These are phyloP conservation scores for Cardinalis cardinalis DNA, from an alignment of 2,113 vertebrate species.

Conservation along the genomic window DNA sequence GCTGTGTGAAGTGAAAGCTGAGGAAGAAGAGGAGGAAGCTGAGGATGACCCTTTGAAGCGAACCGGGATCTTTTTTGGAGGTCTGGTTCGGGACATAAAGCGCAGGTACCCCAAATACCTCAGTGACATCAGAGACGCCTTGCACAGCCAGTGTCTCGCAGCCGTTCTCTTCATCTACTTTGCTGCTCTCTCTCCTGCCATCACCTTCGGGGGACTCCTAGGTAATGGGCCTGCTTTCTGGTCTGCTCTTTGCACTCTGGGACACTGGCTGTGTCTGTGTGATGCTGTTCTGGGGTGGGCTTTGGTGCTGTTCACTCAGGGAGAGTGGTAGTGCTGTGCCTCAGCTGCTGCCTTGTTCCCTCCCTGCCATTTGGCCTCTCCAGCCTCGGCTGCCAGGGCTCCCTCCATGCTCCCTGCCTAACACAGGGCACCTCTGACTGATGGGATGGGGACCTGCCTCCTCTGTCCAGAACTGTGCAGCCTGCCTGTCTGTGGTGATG, in stretches of 20 bases:
- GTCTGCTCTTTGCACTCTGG: constrained; percentile 45
- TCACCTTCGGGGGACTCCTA: constrained; percentile 96
- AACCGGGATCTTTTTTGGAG: constrained; percentile 90
- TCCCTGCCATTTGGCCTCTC: constrained; percentile 19
- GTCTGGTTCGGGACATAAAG: constrained; percentile 91
- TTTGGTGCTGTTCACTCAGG: not conserved
- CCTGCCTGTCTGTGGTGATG: not conserved
- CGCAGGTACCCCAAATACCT: constrained; percentile 91
- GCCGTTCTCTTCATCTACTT: constrained; percentile 98
- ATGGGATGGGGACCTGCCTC: not conserved
- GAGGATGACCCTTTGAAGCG: constrained; percentile 90
- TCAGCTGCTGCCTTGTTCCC: not conserved
- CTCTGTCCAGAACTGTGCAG: not conserved
- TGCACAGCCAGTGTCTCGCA: constrained; percentile 92
- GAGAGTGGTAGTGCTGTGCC: not conserved
- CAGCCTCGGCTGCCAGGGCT: not conserved
- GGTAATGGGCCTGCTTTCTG: constrained; percentile 79
- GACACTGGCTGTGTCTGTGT: constrained; percentile 44
- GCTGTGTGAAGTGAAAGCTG: constrained; percentile 73
- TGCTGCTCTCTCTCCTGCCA: constrained; percentile 94
- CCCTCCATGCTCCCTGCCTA: not conserved
- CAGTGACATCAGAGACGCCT: constrained; percentile 89
- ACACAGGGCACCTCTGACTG: not conserved
- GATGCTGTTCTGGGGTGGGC: constrained; percentile 45
- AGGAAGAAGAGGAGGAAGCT: constrained; percentile 81